These are phyloP conservation scores for Rhyacophila brunnea DNA, from an alignment of 1,140 invertebrate species.

Conservation along the genomic window DNA sequence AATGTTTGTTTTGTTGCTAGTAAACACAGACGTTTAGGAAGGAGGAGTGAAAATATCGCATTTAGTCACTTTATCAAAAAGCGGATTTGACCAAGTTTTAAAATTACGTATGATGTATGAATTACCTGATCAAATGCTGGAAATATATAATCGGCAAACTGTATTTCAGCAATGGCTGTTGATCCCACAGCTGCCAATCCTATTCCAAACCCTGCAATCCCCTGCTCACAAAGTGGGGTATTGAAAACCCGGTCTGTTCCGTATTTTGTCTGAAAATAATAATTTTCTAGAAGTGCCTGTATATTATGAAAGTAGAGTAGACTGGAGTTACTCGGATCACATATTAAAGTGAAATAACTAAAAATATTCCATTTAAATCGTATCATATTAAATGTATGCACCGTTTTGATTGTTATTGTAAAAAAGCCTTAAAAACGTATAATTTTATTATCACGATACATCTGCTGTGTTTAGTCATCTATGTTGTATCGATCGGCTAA, in stretches of 20 bases:
- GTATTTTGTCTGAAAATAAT: slow-evolving; percentile 82
- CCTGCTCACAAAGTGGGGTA: slow-evolving; percentile 96
- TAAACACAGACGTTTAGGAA: too few relatives aligned
- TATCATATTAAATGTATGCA: too few relatives aligned
- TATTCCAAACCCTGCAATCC: slow-evolving; percentile 97
- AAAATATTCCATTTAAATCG: too few relatives aligned
- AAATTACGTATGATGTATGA: too few relatives aligned
- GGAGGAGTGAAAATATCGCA: too few relatives aligned
- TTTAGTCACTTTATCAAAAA: too few relatives aligned
- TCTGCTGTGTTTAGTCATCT: too few relatives aligned
- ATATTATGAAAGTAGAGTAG: slow-evolving; percentile 3
- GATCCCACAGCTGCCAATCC: slow-evolving; percentile 86
- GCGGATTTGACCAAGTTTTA: too few relatives aligned
- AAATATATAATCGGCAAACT: slow-evolving; percentile 99
- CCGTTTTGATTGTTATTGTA: too few relatives aligned
- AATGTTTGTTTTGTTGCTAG: not conserved
- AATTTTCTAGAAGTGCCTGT: not conserved
- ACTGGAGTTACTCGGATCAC: not conserved
- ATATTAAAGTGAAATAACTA: not conserved
- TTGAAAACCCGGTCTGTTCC: slow-evolving; percentile 95
- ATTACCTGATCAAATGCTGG: slow-evolving; percentile 97
- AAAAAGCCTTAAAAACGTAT: too few relatives aligned
- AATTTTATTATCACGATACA: too few relatives aligned
- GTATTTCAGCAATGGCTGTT: slow-evolving; percentile 97
- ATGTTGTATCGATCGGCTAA: too few relatives aligned